Evolutionary conservation across 2,888 invertebrate genomes (phyloP).

Genomic region (Hydrotaea cyrtoneurina): DNA sequence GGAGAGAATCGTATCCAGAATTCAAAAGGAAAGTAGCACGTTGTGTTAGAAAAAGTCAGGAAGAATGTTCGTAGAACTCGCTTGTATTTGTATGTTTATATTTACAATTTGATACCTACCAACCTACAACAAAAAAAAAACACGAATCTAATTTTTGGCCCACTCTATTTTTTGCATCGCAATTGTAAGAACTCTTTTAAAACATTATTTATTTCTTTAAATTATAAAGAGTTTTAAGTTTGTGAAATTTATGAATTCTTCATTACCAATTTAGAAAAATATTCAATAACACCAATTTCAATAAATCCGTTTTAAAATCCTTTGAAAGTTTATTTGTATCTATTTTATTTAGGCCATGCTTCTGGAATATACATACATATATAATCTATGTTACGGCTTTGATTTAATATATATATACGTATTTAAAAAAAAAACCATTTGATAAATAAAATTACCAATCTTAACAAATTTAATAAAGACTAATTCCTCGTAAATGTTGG

Average conservation of each 20-base stretch:
- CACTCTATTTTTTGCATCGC: constrained; percentile 39
- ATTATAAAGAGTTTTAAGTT: constrained; percentile 42
- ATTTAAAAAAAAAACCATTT: no score
- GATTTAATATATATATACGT: background rate
- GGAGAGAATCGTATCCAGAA: constrained; percentile 97
- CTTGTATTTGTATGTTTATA: constrained; percentile 78
- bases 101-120: constrained; percentile 73
- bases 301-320: constrained; percentile 51
- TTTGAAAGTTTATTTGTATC: constrained; percentile 16
- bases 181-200: constrained; percentile 42
- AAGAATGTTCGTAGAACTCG: constrained; percentile 92
- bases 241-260: constrained; percentile 48
- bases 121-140: constrained; percentile 43
- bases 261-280: constrained; percentile 56
- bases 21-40: constrained; percentile 98
- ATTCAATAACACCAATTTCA: constrained; percentile 49
- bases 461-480: no score
- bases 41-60: constrained; percentile 99
- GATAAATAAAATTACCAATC: no score
- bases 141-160: constrained; percentile 4
- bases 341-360: background rate
- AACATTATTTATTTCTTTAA: constrained; percentile 57
- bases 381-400: constrained; percentile 17
- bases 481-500: no score
- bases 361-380: background rate